These are phyloP conservation scores for Sturnus vulgaris DNA, from an alignment of 2,113 vertebrate genomes.

Conservation along the genomic window DNA sequence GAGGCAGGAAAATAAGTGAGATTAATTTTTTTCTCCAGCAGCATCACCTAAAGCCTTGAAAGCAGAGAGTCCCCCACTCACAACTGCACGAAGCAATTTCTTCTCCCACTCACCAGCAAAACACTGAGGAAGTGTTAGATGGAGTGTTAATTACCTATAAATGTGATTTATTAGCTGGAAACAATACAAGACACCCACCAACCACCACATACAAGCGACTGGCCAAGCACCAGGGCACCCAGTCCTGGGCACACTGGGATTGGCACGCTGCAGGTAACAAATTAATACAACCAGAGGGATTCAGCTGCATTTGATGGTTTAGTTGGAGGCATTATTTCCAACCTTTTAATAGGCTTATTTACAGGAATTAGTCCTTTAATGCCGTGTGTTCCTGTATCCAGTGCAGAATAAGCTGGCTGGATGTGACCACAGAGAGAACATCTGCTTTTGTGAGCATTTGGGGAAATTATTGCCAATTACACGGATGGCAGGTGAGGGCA, in stretches of 20 bases:
- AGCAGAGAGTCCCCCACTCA: not conserved
- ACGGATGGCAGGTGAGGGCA: not conserved
- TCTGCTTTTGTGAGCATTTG: slow-evolving; percentile 29
- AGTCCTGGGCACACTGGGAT: rapidly evolving
- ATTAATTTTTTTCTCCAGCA: not conserved
- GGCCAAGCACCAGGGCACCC: not conserved
- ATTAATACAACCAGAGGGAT: not conserved
- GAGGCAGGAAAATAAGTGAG: not conserved
- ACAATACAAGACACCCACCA: not conserved
- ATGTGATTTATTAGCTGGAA: not conserved
- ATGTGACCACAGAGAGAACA: not conserved
- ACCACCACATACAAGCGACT: rapidly evolving
- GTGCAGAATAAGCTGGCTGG: rapidly evolving
- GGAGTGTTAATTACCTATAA: not conserved
- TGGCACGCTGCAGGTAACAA: not conserved
- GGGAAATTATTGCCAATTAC: not conserved
- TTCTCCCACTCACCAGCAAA: not conserved
- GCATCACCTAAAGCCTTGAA: not conserved
- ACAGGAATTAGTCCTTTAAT: slow-evolving; percentile 11
- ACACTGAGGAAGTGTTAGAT: not conserved
- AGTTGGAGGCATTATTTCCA: not conserved
- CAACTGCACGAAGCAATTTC: not conserved
- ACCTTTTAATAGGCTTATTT: slow-evolving; percentile 28
- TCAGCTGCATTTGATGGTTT: not conserved
- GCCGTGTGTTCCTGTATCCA: not conserved